Evolutionary conservation across 2,888 invertebrate species (phyloP), one percentile per base, ranked within the genome.

Genomic region (Scrobipalpa costella): DNA sequence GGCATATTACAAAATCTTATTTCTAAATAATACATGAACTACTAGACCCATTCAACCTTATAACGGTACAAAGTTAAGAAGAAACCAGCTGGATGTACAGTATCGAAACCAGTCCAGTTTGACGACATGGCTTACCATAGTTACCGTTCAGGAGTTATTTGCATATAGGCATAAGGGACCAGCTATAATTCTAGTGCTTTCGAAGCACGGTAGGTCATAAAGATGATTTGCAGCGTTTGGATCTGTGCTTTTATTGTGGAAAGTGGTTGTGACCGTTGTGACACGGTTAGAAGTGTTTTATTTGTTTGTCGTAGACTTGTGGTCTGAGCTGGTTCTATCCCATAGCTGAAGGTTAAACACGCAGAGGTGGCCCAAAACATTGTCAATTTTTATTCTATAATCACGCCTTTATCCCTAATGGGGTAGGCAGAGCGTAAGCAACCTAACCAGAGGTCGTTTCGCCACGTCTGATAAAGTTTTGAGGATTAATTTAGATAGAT

Each of bases 101-200:
- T 21, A 52, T 52, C 50, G 50, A 13, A 52, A 52, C 50, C 50
- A 52, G 50, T 52, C 19, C 7, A 52, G 50, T 52, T 19, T 19
- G 50, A 52, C 50, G 50, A 52, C 50, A 52, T 13, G 50, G 21
- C 21, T 13, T 21, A 21, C 50, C 49, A 21, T 52, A 11, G 11
- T 13, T 21, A 21, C 50, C 49, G 13, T 52, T 52, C 50, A 52
- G 50, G 50, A 52, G 50, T 52, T 52, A 52, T 52, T 52, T 52
- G 50, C 50, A 52, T 52, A 52, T 52, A 27, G 50, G 50, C 50
- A 52, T 52, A 21, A 52, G 50, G 50, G 19, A 21, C 21, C 50
- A 21, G 50, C 50, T 52, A 52, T 52, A 52, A 52, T 52, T 52
- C 21, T 21, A 52, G 50, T 52, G 6, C 21, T 52, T 13, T 52